phyloP scores from a whole-genome alignment of 2,888 invertebrate species.

The Anoplius nigerrimus region DNA sequence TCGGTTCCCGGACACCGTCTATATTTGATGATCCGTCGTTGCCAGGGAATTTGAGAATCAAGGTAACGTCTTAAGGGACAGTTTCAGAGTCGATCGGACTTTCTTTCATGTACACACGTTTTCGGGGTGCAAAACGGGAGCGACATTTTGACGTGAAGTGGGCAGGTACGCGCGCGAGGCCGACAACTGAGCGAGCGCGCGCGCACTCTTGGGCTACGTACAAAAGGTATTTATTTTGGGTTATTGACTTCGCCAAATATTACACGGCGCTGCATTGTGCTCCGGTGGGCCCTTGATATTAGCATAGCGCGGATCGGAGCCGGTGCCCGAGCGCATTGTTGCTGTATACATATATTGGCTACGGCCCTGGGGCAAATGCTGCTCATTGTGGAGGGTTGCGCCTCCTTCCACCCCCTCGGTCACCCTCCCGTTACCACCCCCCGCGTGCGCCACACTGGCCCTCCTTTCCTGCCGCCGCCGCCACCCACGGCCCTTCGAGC shows the following conservation, averaged over 20 bases:
- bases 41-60: too few relatives aligned
- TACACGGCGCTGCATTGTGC: slow-evolving; percentile 57
- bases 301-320: slow-evolving; percentile 49
- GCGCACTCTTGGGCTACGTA: slow-evolving; percentile 20
- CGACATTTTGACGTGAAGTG: slow-evolving; percentile 7
- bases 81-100: too few relatives aligned
- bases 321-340: slow-evolving; percentile 43
- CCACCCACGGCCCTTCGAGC: neutral
- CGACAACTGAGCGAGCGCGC: slow-evolving; percentile 17
- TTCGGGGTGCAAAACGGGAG: slow-evolving; percentile 9
- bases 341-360: slow-evolving; percentile 33
- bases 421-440: neutral
- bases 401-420: slow-evolving; percentile 4
- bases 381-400: slow-evolving; percentile 36
- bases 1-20: too few relatives aligned
- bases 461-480: neutral
- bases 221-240: slow-evolving; percentile 58
- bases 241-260: slow-evolving; percentile 64
- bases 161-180: slow-evolving; percentile 13
- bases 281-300: slow-evolving; percentile 48
- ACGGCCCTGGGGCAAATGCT: slow-evolving; percentile 36
- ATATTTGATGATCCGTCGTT: too few relatives aligned
- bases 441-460: neutral
- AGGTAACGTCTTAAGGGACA: too few relatives aligned
- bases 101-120: too few relatives aligned